Percentiles rank a stretch among this genome's conserved stretches.
These are phyloP conservation scores for Pogonus chalceus DNA, from an alignment of 1,140 invertebrate genomes.

Conservation along the genomic window DNA sequence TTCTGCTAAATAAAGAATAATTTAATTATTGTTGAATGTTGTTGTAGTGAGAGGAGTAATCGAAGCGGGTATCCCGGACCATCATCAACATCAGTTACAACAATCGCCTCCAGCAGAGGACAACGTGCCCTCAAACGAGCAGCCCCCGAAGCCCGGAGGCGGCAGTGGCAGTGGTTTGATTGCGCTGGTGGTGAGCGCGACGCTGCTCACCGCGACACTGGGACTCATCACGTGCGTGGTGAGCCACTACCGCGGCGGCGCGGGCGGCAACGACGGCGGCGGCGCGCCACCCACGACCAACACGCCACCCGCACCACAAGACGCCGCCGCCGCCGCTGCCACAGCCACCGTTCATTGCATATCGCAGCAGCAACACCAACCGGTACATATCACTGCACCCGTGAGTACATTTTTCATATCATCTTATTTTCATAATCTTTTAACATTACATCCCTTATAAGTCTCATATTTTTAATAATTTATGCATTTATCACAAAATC, in stretches of 20 bases:
- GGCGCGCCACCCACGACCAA: slow-evolving; percentile 23
- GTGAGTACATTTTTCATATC: too few relatives aligned
- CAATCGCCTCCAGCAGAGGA: too few relatives aligned
- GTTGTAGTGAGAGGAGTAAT: neutral
- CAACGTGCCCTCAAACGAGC: too few relatives aligned
- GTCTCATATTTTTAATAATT: too few relatives aligned
- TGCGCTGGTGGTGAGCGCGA: slow-evolving; percentile 22
- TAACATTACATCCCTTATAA: too few relatives aligned
- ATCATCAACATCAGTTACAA: too few relatives aligned
- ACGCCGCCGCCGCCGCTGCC: neutral
- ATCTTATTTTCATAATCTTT: too few relatives aligned
- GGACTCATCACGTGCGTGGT: slow-evolving; percentile 27
- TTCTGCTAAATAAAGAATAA: neutral
- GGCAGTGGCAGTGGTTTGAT: neutral
- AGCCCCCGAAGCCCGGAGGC: neutral
- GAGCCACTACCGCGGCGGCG: slow-evolving; percentile 22
- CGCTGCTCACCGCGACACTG: slow-evolving; percentile 24
- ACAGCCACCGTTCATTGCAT: neutral
- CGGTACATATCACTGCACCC: neutral
- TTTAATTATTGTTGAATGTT: neutral
- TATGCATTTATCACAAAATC: too few relatives aligned
- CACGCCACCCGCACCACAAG: slow-evolving; percentile 19
- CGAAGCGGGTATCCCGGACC: neutral
- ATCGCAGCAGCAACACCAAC: too few relatives aligned
- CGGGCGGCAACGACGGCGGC: slow-evolving; percentile 20